Conservation (phyloP, 2,113 vertebrate species). For the Parus major region DNA sequence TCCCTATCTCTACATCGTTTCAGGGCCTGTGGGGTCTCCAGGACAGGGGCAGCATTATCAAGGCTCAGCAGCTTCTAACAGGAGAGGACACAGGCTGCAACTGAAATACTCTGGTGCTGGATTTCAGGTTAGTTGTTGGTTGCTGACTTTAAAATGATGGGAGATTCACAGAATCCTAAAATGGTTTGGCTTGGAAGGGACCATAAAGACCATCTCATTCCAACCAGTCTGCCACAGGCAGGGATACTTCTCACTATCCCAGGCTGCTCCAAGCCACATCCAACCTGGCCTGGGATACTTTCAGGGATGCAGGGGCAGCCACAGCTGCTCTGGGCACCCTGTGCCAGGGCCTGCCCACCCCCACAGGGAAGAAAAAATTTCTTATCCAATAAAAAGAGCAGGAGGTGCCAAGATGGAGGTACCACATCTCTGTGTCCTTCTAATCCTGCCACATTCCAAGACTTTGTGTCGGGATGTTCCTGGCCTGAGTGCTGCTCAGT, state of each 20-base stretch:
- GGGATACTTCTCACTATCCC: rapidly evolving
- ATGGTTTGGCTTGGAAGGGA: not conserved
- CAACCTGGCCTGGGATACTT: rapidly evolving
- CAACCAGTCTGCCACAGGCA: not conserved
- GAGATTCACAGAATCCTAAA: not conserved
- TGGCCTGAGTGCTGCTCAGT: not conserved
- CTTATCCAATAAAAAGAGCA: not conserved
- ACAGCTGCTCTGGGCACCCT: not conserved
- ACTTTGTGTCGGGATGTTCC: not conserved
- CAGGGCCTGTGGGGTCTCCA: not conserved
- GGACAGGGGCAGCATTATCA: not conserved
- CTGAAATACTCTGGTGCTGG: not conserved
- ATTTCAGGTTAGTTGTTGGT: not conserved
- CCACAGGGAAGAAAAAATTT: not conserved
- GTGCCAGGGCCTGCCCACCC: not conserved
- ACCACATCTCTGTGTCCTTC: not conserved
- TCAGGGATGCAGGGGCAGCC: not conserved
- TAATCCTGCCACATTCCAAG: not conserved
- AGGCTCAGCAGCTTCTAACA: not conserved
- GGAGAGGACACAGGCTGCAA: not conserved
- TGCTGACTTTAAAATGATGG: not conserved
- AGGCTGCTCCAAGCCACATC: rapidly evolving
- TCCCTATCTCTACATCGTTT: not conserved
- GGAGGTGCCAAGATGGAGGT: not conserved
- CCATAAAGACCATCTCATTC: not conserved